A percentile compares a stretch with the other conserved stretches of the same genome.
phyloP scores from a whole-genome alignment of 2,888 invertebrate species.

The Drosophila nigritarsus region DNA sequence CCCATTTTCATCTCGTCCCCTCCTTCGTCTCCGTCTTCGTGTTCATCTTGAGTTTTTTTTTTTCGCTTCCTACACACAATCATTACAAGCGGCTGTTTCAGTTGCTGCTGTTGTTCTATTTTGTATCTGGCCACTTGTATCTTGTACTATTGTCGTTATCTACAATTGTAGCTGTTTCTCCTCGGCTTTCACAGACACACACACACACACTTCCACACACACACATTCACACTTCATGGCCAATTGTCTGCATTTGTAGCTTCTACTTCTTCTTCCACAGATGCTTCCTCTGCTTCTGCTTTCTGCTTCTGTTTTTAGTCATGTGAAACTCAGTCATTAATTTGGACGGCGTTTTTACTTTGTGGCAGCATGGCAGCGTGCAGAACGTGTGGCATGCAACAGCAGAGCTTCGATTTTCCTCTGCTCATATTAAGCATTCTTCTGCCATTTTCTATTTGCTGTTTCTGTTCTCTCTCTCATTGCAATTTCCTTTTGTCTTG shows the following conservation, averaged over 20 bases:
- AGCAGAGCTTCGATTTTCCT: constrained; percentile 2
- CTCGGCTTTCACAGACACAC: constrained; percentile 60
- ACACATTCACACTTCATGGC: constrained; percentile 61
- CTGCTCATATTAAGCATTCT: constrained; percentile 74
- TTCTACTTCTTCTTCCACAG: constrained; percentile 2
- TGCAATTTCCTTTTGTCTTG: constrained; percentile 69
- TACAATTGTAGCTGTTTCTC: constrained; percentile 49
- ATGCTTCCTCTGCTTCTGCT: constrained; percentile 4
- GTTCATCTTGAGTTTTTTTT: constrained; percentile 6
- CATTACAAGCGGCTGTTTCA: constrained; percentile 44
- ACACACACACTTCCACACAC: constrained; percentile 7
- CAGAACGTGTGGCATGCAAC: constrained; percentile 15
- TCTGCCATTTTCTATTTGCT: background rate
- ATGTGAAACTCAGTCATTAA: constrained; percentile 77
- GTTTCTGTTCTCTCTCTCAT: background rate
- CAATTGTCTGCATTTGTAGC: constrained; percentile 66
- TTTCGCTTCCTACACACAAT: constrained; percentile 58
- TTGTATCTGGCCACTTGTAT: constrained; percentile 76
- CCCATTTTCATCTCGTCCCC: constrained; percentile 15
- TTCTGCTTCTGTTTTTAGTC: constrained; percentile 27
- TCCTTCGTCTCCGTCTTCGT: constrained; percentile 4
- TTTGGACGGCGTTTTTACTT: constrained; percentile 67
- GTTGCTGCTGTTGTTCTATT: constrained; percentile 52
- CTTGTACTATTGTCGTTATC: constrained; percentile 63
- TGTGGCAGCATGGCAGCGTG: constrained; percentile 36